Evolutionary conservation across 2,888 invertebrate genomes (phyloP).

Genomic region (Drosophila melanosoma): DNA sequence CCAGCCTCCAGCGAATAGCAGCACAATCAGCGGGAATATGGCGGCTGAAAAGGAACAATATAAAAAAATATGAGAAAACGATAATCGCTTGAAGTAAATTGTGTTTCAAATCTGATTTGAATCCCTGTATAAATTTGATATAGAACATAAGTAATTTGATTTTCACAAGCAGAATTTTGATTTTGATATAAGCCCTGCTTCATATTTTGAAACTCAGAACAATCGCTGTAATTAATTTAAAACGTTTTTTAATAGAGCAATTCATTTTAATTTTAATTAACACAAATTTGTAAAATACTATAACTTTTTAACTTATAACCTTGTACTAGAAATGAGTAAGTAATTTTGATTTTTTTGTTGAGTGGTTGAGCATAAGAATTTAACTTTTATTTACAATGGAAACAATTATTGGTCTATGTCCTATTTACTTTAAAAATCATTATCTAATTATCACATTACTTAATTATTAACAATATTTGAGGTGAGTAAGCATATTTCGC

Average conservation of each 20-base stretch:
- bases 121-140: neutral
- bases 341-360: neutral
- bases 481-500: too few species aligned
- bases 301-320: neutral
- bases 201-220: neutral
- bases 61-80: neutral
- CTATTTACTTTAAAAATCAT: neutral
- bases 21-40: slow-evolving; percentile 84
- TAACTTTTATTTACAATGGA: neutral
- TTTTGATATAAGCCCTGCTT: neutral
- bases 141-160: neutral
- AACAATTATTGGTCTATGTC: neutral
- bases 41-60: slow-evolving; percentile 67
- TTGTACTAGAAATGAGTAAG: neutral
- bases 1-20: slow-evolving; percentile 85
- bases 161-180: neutral
- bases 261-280: neutral
- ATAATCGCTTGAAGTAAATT: neutral
- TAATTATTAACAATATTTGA: neutral
- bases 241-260: neutral
- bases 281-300: neutral
- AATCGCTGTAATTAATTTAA: too few species aligned
- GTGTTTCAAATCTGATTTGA: neutral
- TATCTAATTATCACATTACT: too few species aligned
- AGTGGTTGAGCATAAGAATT: neutral